These are phyloP conservation scores for Coregonus suidteri DNA, from an alignment of 2,797 vertebrate species.

Conservation along the genomic window DNA sequence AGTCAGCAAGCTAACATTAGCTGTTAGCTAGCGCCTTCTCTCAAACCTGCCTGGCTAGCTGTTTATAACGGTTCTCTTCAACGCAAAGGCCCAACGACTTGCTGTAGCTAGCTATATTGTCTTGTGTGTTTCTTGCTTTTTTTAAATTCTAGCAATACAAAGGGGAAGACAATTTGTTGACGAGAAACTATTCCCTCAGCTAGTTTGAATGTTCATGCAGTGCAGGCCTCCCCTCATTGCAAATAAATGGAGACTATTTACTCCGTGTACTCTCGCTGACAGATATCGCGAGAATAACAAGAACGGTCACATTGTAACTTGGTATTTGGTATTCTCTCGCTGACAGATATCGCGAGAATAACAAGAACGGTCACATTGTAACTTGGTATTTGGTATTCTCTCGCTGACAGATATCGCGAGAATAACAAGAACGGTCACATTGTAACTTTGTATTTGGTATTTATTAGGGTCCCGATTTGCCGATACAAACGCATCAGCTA, in stretches of 20 bases:
- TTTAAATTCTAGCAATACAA: neutral
- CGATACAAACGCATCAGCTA: no score
- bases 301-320: no score
- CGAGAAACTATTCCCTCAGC: neutral
- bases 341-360: no score
- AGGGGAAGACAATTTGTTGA: neutral
- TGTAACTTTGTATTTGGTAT: no score
- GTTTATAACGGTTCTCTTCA: neutral
- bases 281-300: neutral
- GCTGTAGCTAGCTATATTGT: neutral
- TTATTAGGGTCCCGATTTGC: no score
- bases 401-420: no score
- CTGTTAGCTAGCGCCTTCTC: neutral
- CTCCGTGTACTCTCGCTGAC: neutral
- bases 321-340: no score
- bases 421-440: no score
- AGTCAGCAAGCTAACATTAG: neutral
- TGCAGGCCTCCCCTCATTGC: constrained; percentile 2
- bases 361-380: no score
- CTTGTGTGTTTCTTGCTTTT: neutral
- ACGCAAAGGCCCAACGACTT: neutral
- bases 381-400: no score
- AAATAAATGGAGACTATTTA: constrained; percentile 7
- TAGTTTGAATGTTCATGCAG: neutral
- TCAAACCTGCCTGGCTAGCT: neutral